A percentile compares a stretch with the other conserved stretches of the same genome.
These are phyloP conservation scores for Agonopterix subpropinquella DNA, from an alignment of 2,888 invertebrate species.

Conservation along the genomic window DNA sequence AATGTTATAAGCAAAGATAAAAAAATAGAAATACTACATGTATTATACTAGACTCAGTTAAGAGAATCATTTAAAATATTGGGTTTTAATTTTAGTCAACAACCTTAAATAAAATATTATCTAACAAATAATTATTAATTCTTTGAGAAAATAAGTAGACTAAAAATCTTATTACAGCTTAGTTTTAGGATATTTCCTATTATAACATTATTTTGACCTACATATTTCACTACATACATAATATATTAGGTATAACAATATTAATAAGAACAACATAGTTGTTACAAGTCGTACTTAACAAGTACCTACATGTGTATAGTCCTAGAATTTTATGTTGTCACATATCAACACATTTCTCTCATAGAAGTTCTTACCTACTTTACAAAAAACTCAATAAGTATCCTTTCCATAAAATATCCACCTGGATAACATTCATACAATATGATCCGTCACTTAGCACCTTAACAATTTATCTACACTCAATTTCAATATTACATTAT, in stretches of 20 bases:
- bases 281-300: slow-evolving; percentile 63
- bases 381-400: not conserved
- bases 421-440: slow-evolving; percentile 34
- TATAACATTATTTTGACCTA: too few species aligned
- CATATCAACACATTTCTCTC: not conserved
- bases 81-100: too few species aligned
- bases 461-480: slow-evolving; percentile 54
- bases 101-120: too few species aligned
- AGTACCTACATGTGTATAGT: slow-evolving; percentile 47
- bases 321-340: not conserved
- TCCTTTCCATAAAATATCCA: slow-evolving; percentile 20
- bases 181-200: too few species aligned
- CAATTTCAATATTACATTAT: slow-evolving; percentile 49
- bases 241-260: not conserved
- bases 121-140: too few species aligned
- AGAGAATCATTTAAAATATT: too few species aligned
- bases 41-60: too few species aligned
- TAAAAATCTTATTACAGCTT: too few species aligned
- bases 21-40: too few species aligned
- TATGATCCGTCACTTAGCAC: slow-evolving; percentile 60
- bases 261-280: slow-evolving; percentile 61
- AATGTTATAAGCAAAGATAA: too few species aligned
- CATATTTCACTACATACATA: too few species aligned
- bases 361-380: not conserved
- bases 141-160: too few species aligned